These are phyloP conservation scores for Epinotia demarniana DNA, from an alignment of 2,888 invertebrate genomes.

Conservation along the genomic window DNA sequence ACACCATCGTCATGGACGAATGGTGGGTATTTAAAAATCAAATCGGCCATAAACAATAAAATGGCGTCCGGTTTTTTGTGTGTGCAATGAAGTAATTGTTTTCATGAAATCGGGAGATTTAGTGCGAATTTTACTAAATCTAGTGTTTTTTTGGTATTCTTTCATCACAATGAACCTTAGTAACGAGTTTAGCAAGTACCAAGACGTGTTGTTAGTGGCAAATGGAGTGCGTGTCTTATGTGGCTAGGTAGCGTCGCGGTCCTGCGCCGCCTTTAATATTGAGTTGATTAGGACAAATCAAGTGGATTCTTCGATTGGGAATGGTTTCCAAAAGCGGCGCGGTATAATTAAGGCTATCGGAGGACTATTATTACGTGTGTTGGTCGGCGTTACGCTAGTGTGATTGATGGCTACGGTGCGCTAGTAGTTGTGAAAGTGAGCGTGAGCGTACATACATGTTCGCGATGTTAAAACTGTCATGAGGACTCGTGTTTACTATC, in stretches of 20 bases:
- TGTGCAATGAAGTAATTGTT: constrained; percentile 82
- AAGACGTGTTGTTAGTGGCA: constrained; percentile 52
- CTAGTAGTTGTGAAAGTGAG: constrained; percentile 82
- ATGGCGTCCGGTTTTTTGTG: constrained; percentile 84
- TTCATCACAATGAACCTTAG: constrained; percentile 54
- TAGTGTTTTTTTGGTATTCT: constrained; percentile 50
- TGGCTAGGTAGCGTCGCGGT: constrained; percentile 78
- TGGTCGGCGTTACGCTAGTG: constrained; percentile 64
- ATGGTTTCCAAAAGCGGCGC: constrained; percentile 52
- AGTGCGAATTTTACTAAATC: constrained; percentile 53
- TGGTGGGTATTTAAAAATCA: constrained; percentile 52
- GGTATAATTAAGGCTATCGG: constrained; percentile 53
- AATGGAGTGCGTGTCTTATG: constrained; percentile 74
- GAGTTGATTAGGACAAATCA: constrained; percentile 69
- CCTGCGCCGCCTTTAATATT: constrained; percentile 77
- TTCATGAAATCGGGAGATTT: constrained; percentile 64
- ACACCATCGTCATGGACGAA: constrained; percentile 40
- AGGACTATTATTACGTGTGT: constrained; percentile 47
- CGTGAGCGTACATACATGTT: constrained; percentile 81
- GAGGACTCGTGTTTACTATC: constrained; percentile 81
- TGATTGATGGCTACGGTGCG: constrained; percentile 77
- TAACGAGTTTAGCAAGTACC: constrained; percentile 53
- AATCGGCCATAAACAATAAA: constrained; percentile 81
- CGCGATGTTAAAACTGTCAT: constrained; percentile 82
- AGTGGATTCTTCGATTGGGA: constrained; percentile 56